Conservation (phyloP, 2,113 vertebrate genomes). For the Oreotrochilus melanogaster region DNA sequence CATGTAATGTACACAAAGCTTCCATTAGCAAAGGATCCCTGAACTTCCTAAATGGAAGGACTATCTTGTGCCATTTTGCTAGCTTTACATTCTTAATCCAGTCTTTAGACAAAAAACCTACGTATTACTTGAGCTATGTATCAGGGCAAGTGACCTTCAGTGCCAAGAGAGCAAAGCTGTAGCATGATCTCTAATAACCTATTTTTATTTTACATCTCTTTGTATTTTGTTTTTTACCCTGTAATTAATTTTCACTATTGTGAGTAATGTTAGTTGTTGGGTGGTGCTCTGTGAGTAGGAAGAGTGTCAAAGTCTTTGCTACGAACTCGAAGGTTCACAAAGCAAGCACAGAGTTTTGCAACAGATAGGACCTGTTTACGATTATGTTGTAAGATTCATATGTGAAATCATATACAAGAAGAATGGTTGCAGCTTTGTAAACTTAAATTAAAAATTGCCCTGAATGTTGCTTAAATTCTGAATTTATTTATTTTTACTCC, state of each 20-base stretch:
- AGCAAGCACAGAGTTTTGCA: background rate
- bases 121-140: background rate
- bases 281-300: background rate
- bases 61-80: background rate
- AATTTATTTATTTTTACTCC: background rate
- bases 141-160: background rate
- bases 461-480: constrained; percentile 26
- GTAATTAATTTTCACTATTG: background rate
- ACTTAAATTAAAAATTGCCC: background rate
- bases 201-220: background rate
- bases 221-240: background rate
- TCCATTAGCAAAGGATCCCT: background rate
- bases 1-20: rapidly evolving
- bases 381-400: background rate
- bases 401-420: background rate
- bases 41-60: background rate
- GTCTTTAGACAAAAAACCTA: background rate
- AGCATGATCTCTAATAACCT: background rate
- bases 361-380: background rate
- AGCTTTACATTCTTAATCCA: background rate
- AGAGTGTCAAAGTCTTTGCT: background rate
- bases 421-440: background rate
- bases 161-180: background rate
- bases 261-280: constrained; percentile 25
- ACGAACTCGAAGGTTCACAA: background rate